Evolutionary conservation across 35 echinoderm and acorn worm genomes (phyloP), one percentile per base, ranked within the genome.

Genomic region (Apostichopus parvimensis): DNA sequence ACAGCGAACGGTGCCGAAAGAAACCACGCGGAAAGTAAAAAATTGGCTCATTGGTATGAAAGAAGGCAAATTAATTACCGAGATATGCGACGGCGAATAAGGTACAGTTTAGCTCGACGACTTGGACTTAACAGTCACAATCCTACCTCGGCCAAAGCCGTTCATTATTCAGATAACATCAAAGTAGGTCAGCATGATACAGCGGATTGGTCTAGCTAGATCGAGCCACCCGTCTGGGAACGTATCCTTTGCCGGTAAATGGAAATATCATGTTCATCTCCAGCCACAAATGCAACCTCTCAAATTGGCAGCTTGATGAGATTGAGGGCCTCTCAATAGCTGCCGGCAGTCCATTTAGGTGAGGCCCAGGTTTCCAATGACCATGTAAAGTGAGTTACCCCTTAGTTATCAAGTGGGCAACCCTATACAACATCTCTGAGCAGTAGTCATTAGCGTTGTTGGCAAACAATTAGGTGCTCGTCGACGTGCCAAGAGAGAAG

Each of bases 291-390:
- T 17, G 17, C 8, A 10, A 56, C 14, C 79, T 56, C 79, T 82
- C 55, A 20, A 15, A 82, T 56, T 56, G 12, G 45, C 79, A 82
- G 55, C 10, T 54, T 80, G 21, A 14, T 56, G 55, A 82, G 79
- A 17, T 17, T 34, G 79, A 56, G 53, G 17, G 79, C 79, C 45
- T 82, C 79, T 34, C 6, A 54, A 34, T 54, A 53, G 79, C 52
- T 18, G 52, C 45, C 79, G 55, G 79, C 79, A 12, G 45, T 55
- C 45, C 45, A 82, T 82, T 82, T 82, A 34, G n/a, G 55, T 53
- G 79, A 82, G 79, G 79, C 79, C 79, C 18, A 4, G 55, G 79
- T 82, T 82, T 82, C 17, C 79, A 82, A 82, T 17, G 55, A 82
- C 6, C 11, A 11, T 54, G 52, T 82, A 56, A 82, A n/a, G 15